Evolutionary conservation across 1,140 invertebrate species (phyloP), one percentile per base, ranked within the genome.

Genomic region (Hylaeus volcanicus): DNA sequence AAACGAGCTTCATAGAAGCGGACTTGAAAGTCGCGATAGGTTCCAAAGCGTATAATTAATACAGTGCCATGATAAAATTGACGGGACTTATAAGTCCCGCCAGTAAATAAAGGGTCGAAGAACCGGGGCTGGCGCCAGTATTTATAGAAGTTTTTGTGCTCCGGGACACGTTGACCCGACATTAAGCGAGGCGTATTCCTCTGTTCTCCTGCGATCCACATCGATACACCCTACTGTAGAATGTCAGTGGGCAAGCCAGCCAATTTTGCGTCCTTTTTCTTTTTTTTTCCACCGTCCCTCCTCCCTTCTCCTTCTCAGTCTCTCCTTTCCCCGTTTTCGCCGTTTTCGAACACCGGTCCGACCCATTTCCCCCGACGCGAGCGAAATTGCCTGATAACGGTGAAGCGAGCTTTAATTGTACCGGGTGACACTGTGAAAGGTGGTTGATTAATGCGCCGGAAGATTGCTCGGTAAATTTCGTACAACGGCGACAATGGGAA

Each of bases 181-280:
- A 73, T 73, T 73, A 73, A 73, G 48, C 43, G 43, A 48, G 43
- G 71, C 58, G 60, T 73, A 73, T 73, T 73, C 60, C 37, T n/a
- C 71, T 48, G 11, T 9, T 60, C 8, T n/a, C 26, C n/a, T n/a
- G n/a, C 71, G 71, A 48, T 73, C 56, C 26, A 15, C 58, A 5
- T 73, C 58, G 26, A 73, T 73, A 63, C 58, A 73, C 5, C 58
- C 58, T n/a, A n/a, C 14, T 9, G 26, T 37, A 41, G 73, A 64
- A 64, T 74, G 61, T 64, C 60, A 64, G 65, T 64, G 60, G 37
- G 14, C 14, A 5, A 14, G 15, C 61, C 48, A 14, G 15, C 61
- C 48, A 53, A 74, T 51, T 53, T 65, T 37, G 4, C n/a, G 4
- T 26, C 12, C 15, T 5, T 64, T 41, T 26, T 63, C 2, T 5